Base-by-base conservation (phyloP, 2,113 vertebrate genomes). In the Engystomops pustulosus region DNA sequence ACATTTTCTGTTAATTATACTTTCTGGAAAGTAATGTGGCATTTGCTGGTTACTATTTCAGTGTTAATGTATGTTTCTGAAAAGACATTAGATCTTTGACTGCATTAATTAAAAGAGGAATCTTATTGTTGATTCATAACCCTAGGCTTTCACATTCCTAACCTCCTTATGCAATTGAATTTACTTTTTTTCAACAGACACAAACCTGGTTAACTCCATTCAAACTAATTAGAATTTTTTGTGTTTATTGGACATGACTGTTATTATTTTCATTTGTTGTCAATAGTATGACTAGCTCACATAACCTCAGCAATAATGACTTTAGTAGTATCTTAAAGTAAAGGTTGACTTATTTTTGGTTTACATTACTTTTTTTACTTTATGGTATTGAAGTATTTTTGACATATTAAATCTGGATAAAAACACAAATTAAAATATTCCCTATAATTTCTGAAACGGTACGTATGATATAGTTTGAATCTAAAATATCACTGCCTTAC, bases 1-100 rank as follows among this genome's bases (percentile, higher is more conserved):
- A 71, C 86, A 53, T 47, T 79, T 78, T 86, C 79, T 81, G 8
- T 65, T 77, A 87, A 81, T 65, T 67, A 67, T 36, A 79, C 20
- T 60, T 84, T 20, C 20, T 83, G 0, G 5, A 68, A 70, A 76
- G 74, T 77, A 58, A n/a, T 5, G 9, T 45, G 12, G 82, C 32
- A 38, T 83, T 77, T 41, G 51, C 10, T 76, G 2, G 3, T 55
- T 44, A 47, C 45, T n/a, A 27, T 74, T 32, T 23, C 80, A 81
- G 53, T 47, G 70, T 67, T 44, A 49, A 38, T 0, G 9, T 23
- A 58, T 77, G 74, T 20, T 1, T 84, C 18, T 15, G 62, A 27
- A 86, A 74, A 75, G 62, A 71, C 72, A 77, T 53, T 53, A 68
- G 20, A 67, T 82, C 68, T 71, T 30, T 72, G 62, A 23, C 79